Evolutionary conservation across 2,888 invertebrate species (phyloP).

Genomic region (Trichopria drosophilae): DNA sequence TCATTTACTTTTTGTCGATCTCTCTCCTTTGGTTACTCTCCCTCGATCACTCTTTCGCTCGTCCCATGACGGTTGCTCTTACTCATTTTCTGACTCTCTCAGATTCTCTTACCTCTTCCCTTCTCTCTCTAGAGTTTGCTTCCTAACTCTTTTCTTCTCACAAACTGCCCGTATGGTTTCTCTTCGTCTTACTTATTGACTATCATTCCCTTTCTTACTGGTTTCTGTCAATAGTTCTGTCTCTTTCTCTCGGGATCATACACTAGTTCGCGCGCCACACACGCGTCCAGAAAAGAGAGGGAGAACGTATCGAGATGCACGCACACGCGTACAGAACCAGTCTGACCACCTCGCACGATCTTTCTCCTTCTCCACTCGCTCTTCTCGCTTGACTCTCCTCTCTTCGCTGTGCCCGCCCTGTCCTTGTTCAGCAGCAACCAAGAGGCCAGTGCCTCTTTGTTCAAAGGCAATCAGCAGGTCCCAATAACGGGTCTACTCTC

Average conservation of each 20-base stretch:
- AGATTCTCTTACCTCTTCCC: no score
- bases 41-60: not conserved
- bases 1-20: slow-evolving; percentile 24
- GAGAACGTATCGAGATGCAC: slow-evolving; percentile 34
- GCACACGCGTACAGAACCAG: slow-evolving; percentile 54
- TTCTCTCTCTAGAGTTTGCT: no score
- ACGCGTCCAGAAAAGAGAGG: no score
- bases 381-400: slow-evolving; percentile 44
- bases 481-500: slow-evolving; percentile 56
- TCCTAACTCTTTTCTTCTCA: no score
- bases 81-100: no score
- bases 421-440: slow-evolving; percentile 43
- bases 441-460: slow-evolving; percentile 47
- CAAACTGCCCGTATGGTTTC: no score
- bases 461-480: slow-evolving; percentile 55
- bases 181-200: no score
- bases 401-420: no score
- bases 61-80: no score
- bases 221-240: no score
- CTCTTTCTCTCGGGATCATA: slow-evolving; percentile 22
- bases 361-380: slow-evolving; percentile 55
- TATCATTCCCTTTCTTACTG: no score
- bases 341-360: slow-evolving; percentile 59
- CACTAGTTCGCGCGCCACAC: slow-evolving; percentile 19
- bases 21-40: slow-evolving; percentile 23